These are phyloP conservation scores for Drosophila trapezifrons DNA, from an alignment of 1,140 invertebrate genomes.

Conservation along the genomic window DNA sequence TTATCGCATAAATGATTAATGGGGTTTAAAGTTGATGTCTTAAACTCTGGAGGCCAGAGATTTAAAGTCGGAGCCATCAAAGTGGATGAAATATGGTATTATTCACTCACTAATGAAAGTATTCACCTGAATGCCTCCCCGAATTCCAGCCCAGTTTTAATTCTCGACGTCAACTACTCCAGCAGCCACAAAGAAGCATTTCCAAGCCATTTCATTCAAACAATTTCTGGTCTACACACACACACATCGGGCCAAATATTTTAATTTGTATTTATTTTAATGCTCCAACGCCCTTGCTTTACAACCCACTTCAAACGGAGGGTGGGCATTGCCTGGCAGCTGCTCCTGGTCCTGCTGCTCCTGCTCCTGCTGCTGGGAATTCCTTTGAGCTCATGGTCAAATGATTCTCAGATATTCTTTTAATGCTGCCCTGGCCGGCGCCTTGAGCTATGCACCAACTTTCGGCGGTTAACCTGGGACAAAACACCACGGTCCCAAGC, in stretches of 20 bases:
- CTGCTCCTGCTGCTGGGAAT: slow-evolving; percentile 47
- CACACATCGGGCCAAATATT: slow-evolving; percentile 55
- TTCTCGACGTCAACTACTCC: slow-evolving; percentile 45
- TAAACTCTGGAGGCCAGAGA: not conserved
- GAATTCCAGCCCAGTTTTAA: slow-evolving; percentile 42
- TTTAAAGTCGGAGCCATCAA: slow-evolving; percentile 4
- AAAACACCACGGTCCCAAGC: slow-evolving; percentile 50
- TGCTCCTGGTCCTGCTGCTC: slow-evolving; percentile 28
- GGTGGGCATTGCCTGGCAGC: not conserved
- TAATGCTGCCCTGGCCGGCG: slow-evolving; percentile 48
- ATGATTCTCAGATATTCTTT: slow-evolving; percentile 79
- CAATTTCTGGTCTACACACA: slow-evolving; percentile 54
- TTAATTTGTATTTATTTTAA: slow-evolving; percentile 82
- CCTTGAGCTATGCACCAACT: slow-evolving; percentile 70
- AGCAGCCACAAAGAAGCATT: slow-evolving; percentile 55
- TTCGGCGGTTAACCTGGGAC: slow-evolving; percentile 67
- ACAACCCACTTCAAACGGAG: slow-evolving; percentile 59
- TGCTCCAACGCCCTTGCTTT: slow-evolving; percentile 66
- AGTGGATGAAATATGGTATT: slow-evolving; percentile 7
- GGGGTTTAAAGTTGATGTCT: slow-evolving; percentile 6
- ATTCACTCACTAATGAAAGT: slow-evolving; percentile 27
- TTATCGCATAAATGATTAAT: slow-evolving; percentile 57
- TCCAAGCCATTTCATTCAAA: slow-evolving; percentile 71
- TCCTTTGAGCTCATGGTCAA: slow-evolving; percentile 78
- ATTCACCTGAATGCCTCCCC: slow-evolving; percentile 27